phyloP scores from a whole-genome alignment of 2,888 invertebrate genomes.

The Clostera curtula region DNA sequence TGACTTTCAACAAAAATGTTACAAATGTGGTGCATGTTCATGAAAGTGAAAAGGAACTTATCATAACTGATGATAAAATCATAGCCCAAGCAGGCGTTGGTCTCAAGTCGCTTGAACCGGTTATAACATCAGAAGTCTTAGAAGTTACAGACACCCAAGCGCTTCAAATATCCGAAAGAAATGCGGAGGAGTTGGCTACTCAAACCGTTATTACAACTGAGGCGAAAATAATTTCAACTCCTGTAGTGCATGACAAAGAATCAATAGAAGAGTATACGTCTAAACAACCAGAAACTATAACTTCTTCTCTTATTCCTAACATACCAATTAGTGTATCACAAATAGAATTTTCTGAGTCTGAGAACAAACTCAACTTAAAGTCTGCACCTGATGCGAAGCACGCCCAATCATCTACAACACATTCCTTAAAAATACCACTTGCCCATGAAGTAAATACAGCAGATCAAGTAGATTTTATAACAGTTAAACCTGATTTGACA shows the following conservation, averaged over 20 bases:
- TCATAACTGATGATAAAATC: constrained; percentile 63
- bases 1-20: constrained; percentile 74
- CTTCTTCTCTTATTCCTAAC: constrained; percentile 71
- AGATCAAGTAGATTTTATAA: constrained; percentile 46
- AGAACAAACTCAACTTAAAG: constrained; percentile 64
- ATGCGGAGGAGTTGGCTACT: constrained; percentile 43
- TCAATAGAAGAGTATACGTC: constrained; percentile 33
- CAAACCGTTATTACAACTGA: constrained; percentile 74
- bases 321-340: constrained; percentile 77
- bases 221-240: constrained; percentile 78
- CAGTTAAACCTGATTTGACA: constrained; percentile 18
- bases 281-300: constrained; percentile 46
- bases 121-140: constrained; percentile 73
- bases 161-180: constrained; percentile 71
- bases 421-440: constrained; percentile 56
- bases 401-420: constrained; percentile 37
- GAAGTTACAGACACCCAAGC: constrained; percentile 57
- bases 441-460: constrained; percentile 61
- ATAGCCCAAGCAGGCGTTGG: constrained; percentile 73
- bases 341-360: constrained; percentile 78
- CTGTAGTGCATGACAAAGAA: constrained; percentile 80
- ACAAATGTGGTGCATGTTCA: constrained; percentile 76
- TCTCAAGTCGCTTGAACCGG: constrained; percentile 74
- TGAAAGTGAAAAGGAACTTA: constrained; percentile 78
- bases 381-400: constrained; percentile 31